Base-by-base conservation (phyloP, 2,888 invertebrate genomes). In the Dolomedes plantarius region DNA sequence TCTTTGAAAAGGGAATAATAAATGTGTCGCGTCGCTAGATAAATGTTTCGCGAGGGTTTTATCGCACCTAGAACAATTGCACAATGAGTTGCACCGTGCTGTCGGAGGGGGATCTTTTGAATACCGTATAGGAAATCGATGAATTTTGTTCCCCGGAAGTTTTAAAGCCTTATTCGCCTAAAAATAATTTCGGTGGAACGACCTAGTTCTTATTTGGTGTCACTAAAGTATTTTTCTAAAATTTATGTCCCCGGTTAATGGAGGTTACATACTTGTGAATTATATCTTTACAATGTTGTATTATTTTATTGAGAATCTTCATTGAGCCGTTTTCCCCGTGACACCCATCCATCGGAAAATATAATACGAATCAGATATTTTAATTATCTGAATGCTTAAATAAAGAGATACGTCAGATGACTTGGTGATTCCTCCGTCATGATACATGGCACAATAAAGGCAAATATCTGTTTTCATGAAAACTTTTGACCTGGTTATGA, bases 51-150 rank as follows among this genome's bases (percentile, higher is more conserved):
- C 46, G 46, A 46, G 16, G 46, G 46, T 46, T 56, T 56, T 56
- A 56, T 56, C 56, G 23, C 56, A 23, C 56, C 56, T 56, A 23
- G 56, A 56, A 56, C 56, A 56, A 56, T 56, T 56, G 56, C 19
- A 23, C 23, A 56, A 56, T 56, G 56, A 56, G 56, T 56, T 56
- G 1, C 19, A 56, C 23, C 2, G 1, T 3, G 23, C 23, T 56
- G 56, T 56, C 23, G 3, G 56, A 56, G 56, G 1, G n/a, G 56
- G 1, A 56, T 56, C 41, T 46, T 56, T 56, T 56, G 56, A 56
- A 56, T 23, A 11, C 23, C 1, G 23, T 56, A 56, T 56, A 5
- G 56, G 56, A 56, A 56, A 56, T 56, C 56, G 56, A 56, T 56
- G 23, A 23, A 23, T 56, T 19, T 19, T 23, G 23, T 56, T 23